phyloP scores from a whole-genome alignment of 2,113 vertebrate species.

The Acrocephalus kingi region DNA sequence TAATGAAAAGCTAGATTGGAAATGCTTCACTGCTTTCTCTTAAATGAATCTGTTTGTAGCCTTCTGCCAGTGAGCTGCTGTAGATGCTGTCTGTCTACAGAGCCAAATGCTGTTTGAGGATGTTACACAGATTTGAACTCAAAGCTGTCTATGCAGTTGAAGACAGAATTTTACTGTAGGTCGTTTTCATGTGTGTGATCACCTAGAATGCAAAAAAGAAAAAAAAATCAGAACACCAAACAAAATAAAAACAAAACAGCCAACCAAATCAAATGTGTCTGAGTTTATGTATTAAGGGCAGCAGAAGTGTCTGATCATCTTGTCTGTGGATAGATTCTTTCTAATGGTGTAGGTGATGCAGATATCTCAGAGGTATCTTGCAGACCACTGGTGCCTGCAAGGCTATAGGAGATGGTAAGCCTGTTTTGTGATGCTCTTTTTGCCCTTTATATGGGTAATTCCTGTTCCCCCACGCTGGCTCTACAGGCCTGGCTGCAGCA shows the following conservation, averaged over 20 bases:
- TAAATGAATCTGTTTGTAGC: not conserved
- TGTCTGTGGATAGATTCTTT: not conserved
- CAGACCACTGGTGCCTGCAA: not conserved
- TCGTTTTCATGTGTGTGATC: not conserved
- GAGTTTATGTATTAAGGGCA: not conserved
- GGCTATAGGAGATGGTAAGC: not conserved
- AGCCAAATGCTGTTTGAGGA: not conserved
- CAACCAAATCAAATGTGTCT: not conserved
- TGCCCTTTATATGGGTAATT: not conserved
- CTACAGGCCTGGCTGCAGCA: not conserved
- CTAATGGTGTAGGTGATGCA: not conserved
- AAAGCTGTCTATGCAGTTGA: not conserved
- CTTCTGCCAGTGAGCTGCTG: not conserved
- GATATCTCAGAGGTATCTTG: not conserved
- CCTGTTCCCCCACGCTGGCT: not conserved
- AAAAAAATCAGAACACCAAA: rapidly evolving
- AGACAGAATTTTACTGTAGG: not conserved
- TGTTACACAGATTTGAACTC: not conserved
- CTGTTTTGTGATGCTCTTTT: not conserved
- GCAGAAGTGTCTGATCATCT: not conserved
- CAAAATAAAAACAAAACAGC: not conserved
- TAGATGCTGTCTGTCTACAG: not conserved
- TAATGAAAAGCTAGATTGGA: not conserved
- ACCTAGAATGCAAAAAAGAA: not conserved
- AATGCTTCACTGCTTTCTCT: not conserved